A percentile compares a stretch with the other conserved stretches of the same genome.
Conservation (phyloP, 2,797 vertebrate genomes). For the Lagocephalus sceleratus region DNA sequence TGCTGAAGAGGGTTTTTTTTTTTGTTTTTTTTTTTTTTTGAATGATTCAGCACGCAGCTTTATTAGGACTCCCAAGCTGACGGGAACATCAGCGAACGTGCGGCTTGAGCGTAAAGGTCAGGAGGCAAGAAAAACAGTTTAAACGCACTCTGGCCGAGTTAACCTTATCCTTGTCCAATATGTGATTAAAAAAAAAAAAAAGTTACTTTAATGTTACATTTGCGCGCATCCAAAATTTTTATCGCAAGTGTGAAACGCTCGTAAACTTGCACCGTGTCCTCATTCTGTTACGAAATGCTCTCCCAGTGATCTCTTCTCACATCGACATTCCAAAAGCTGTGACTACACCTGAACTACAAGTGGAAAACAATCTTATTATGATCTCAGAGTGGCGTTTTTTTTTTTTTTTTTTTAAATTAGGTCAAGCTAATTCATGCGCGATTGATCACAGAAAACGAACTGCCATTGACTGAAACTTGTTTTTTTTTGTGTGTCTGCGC, state of each 20-base stretch:
- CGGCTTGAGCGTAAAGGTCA: constrained; percentile 55
- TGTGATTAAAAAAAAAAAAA: too few relatives aligned
- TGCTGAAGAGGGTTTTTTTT: constrained; percentile 4
- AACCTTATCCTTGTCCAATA: not conserved
- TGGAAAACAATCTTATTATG: constrained; percentile 2
- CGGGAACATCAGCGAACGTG: constrained; percentile 39
- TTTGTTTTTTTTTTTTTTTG: too few relatives aligned
- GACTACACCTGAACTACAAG: constrained; percentile 23
- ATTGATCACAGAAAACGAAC: constrained; percentile 64
- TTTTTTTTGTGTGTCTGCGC: constrained; percentile 8
- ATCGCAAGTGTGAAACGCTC: too few relatives aligned
- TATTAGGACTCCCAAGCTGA: constrained; percentile 46
- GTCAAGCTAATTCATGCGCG: constrained; percentile 66
- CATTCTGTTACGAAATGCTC: too few relatives aligned
- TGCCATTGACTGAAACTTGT: constrained; percentile 49
- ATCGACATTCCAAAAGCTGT: too few relatives aligned
- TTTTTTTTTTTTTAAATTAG: constrained; percentile 52
- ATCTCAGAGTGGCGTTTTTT: constrained; percentile 27
- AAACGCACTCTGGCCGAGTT: too few relatives aligned
- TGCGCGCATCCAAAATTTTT: too few relatives aligned
- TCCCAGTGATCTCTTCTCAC: too few relatives aligned
- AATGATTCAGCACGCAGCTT: constrained; percentile 56
- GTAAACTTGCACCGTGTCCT: too few relatives aligned
- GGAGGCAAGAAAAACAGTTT: constrained; percentile 13
- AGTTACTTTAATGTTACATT: too few relatives aligned